Evolutionary conservation across 1,140 invertebrate species (phyloP), one percentile per base, ranked within the genome.

Genomic region (Drosophila tsacasi): DNA sequence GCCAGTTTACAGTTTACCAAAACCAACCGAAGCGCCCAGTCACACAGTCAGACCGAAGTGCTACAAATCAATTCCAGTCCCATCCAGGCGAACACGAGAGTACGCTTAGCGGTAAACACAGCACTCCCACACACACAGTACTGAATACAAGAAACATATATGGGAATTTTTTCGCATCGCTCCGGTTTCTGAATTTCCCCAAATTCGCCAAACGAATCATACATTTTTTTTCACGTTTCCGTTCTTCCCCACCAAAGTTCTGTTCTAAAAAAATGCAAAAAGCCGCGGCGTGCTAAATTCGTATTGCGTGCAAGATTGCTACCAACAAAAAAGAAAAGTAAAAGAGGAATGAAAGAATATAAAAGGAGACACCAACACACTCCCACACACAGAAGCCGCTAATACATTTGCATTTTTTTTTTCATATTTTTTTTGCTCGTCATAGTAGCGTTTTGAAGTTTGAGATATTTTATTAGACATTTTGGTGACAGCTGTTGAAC

Each of bases 101-200:
- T 82, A 61, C 83, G 83, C 79, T 86, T 73, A 86, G 83, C 83
- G 83, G 83, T 86, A 86, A 86, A 86, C 76, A 87, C 64, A 83
- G 60, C 50, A 60, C 46, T 69, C 73, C 35, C 55, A 76, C 39
- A 66, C 72, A 66, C 59, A 52, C 19, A 27, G 6, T 44, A 39
- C 39, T n/a, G 10, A 37, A 8, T 23, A 23, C 25, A 23, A 57
- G 19, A 62, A 46, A 17, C n/a, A 30, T 25, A 64, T 44, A 47
- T 35, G 42, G 61, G 35, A 52, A 30, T 76, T 65, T 76, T 75
- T 74, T 54, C 39, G 35, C 54, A 64, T 50, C 62, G 35, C 73
- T 55, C 54, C 66, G 35, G 63, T 69, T 39, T 52, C 58, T 10
- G 35, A 57, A n/a, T 39, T 57, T 57, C 1, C 21, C 54, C 9